Percentiles rank a stretch among this genome's conserved stretches.
These are phyloP conservation scores for Neodontobutis hainanensis DNA, from an alignment of 2,113 vertebrate species.

Conservation along the genomic window DNA sequence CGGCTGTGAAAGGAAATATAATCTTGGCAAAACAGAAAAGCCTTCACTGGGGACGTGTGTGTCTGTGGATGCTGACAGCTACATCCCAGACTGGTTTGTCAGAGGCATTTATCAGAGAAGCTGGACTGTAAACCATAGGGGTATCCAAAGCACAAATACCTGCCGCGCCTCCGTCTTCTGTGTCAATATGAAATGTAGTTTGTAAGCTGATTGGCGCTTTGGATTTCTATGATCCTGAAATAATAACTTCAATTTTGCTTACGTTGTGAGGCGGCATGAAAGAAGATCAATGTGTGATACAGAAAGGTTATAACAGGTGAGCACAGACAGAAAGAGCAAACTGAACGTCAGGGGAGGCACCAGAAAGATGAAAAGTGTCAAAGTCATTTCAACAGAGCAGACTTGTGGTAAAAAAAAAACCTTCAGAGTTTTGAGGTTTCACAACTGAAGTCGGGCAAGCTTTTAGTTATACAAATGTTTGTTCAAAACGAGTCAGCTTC, in stretches of 20 bases:
- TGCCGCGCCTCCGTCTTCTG: constrained; percentile 13
- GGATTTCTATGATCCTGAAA: constrained; percentile 18
- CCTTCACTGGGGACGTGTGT: constrained; percentile 25
- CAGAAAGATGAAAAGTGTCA: neutral
- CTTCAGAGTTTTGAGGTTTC: too few species aligned
- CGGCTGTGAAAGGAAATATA: constrained; percentile 52
- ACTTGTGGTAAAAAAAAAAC: neutral
- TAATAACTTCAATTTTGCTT: constrained; percentile 26
- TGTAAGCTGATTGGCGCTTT: constrained; percentile 29
- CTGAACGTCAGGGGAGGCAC: constrained; percentile 11
- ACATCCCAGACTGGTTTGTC: constrained; percentile 42
- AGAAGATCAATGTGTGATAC: constrained; percentile 15
- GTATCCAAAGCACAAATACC: constrained; percentile 5
- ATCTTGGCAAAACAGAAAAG: constrained; percentile 51
- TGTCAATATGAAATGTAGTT: constrained; percentile 12
- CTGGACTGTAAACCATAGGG: constrained; percentile 14
- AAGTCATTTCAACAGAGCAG: neutral
- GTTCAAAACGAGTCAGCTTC: too few species aligned
- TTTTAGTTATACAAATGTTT: too few species aligned
- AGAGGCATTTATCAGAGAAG: constrained; percentile 52
- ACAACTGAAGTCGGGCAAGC: too few species aligned
- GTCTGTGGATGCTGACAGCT: constrained; percentile 54
- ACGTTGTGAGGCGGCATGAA: constrained; percentile 4
- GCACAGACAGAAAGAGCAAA: constrained; percentile 13
- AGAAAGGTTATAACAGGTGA: constrained; percentile 14